phyloP scores from a whole-genome alignment of 2,888 invertebrate species.

The Platycnemis pennipes region DNA sequence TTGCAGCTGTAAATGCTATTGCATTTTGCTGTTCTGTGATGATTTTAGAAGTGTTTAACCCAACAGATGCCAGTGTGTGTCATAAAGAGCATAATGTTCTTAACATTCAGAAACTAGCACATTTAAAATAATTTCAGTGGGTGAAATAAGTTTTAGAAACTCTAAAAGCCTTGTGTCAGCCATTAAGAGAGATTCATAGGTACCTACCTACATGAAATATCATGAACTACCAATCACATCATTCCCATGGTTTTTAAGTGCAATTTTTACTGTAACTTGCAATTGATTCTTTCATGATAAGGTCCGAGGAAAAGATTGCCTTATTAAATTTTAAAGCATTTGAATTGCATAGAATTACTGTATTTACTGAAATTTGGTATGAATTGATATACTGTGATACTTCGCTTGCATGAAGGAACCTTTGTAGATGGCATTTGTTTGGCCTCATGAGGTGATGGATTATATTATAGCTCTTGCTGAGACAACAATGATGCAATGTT shows the following conservation, averaged over 20 bases:
- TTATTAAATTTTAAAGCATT: slow-evolving; percentile 1
- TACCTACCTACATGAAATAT: neutral
- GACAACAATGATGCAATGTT: neutral
- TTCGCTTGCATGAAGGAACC: neutral
- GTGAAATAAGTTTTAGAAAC: neutral
- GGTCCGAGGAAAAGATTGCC: neutral
- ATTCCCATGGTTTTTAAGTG: neutral
- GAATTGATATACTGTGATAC: slow-evolving; percentile 27
- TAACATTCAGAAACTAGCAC: neutral
- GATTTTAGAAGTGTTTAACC: neutral
- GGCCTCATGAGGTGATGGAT: neutral
- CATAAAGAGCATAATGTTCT: neutral
- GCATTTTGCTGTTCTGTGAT: neutral
- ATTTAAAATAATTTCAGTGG: neutral
- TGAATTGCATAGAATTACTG: neutral
- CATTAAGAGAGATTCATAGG: neutral
- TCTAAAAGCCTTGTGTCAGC: neutral
- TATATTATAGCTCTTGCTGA: neutral
- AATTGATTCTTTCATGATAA: neutral
- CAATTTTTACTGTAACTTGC: neutral
- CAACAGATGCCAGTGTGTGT: neutral
- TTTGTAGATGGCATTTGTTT: neutral
- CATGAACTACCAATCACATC: neutral
- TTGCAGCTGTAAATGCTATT: neutral
- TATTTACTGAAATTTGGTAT: neutral